These are phyloP conservation scores for Imbricaverruca yamaguchii DNA, from an alignment of 2,888 invertebrate genomes.

Conservation along the genomic window DNA sequence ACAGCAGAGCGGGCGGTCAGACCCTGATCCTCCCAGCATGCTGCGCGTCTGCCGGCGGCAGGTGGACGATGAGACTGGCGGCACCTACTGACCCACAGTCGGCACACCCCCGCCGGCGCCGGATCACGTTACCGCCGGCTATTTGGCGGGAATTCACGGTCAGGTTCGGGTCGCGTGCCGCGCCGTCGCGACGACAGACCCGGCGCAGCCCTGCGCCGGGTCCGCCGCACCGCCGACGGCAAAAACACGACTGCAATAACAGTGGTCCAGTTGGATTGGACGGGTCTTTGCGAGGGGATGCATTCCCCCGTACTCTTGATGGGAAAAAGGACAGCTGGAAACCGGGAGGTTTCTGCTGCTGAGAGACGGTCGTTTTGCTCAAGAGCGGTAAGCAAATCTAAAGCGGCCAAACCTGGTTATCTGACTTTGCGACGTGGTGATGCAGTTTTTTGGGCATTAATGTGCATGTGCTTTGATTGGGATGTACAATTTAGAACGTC, in stretches of 20 bases:
- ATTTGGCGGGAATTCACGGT: conserved; percentile 16
- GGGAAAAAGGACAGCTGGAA: too few relatives aligned
- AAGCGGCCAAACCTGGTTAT: not conserved
- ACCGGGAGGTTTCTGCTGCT: too few relatives aligned
- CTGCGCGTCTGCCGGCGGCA: not conserved
- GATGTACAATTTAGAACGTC: too few relatives aligned
- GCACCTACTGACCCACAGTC: not conserved
- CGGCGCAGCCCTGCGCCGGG: not conserved
- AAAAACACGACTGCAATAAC: not conserved
- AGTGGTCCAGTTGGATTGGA: not conserved
- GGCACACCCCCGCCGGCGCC: not conserved
- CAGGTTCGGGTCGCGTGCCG: not conserved
- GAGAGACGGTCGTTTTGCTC: not conserved
- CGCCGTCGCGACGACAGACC: not conserved
- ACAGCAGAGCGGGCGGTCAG: not conserved
- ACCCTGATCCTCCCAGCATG: not conserved
- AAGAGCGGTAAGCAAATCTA: not conserved
- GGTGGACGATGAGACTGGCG: not conserved
- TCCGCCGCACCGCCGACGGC: not conserved
- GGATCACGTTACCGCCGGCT: not conserved
- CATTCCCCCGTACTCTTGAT: too few relatives aligned
- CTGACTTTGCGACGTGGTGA: not conserved
- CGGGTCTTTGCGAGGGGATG: not conserved
- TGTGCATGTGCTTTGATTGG: too few relatives aligned
- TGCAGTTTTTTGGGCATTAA: too few relatives aligned